Percentiles rank a stretch among this genome's conserved stretches.
These are phyloP conservation scores for Clarias fuscus DNA, from an alignment of 2,797 vertebrate genomes.

Conservation along the genomic window DNA sequence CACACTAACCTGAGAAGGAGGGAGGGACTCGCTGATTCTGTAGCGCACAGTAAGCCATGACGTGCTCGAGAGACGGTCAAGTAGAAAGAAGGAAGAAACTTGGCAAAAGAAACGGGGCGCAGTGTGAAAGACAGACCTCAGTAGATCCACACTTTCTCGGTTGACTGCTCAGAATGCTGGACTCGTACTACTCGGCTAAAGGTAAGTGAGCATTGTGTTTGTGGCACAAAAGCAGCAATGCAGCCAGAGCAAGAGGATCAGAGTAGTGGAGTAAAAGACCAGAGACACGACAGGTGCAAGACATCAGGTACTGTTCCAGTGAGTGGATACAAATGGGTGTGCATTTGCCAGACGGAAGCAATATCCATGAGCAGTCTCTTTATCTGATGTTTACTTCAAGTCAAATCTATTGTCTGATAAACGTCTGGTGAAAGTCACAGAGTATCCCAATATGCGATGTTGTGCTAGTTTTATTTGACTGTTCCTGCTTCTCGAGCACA, in stretches of 20 bases:
- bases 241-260: conserved; percentile 56
- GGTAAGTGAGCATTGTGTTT: conserved; percentile 67
- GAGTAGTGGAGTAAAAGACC: conserved; percentile 31
- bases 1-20: conserved; percentile 45
- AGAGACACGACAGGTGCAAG: conserved; percentile 41
- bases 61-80: conserved; percentile 8
- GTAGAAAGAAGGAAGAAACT: conserved; percentile 42
- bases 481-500: not conserved
- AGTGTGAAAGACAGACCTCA: conserved; percentile 18
- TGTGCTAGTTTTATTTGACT: not conserved
- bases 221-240: conserved; percentile 28
- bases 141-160: conserved; percentile 58
- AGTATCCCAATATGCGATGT: not conserved
- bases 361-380: not conserved
- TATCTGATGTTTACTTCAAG: not conserved
- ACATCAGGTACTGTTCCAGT: conserved; percentile 4
- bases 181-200: conserved; percentile 72
- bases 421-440: not conserved
- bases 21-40: conserved; percentile 41
- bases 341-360: not conserved
- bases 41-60: conserved; percentile 31
- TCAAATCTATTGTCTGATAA: not conserved
- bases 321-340: conserved; percentile 51
- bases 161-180: conserved; percentile 63
- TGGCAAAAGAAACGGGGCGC: conserved; percentile 31